Evolutionary conservation across 2,113 vertebrate genomes (phyloP), one percentile per base, ranked within the genome.

Genomic region (Charadrius vociferus): DNA sequence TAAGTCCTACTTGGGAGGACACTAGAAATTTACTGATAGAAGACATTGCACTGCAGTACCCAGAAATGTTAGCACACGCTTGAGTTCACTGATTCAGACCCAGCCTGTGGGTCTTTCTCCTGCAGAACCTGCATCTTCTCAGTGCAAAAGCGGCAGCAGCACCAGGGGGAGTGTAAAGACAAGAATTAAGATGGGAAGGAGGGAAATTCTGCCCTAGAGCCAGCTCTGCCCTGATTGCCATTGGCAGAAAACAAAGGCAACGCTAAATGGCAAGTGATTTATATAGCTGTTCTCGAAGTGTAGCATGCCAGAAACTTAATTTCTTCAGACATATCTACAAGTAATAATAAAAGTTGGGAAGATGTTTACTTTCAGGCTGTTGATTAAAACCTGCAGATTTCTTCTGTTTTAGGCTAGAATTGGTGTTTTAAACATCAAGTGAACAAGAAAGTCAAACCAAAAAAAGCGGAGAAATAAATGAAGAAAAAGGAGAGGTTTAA

Each of bases 11-110:
- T 4, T 39, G 50, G 14, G 27, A 78, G 39, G 34, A 37, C 50
- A 36, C 43, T 66, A 6, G 2, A 83, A 43, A 34, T 70, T 66
- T 61, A 7, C 15, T 62, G 22, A 10, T 24, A 30, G 20, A 71
- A 62, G 78, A 27, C 26, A 1, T 12, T 61, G 34, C 30, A 30
- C 8, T 66, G 27, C 45, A 53, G 43, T 58, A 30, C 45, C 58
- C 65, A 63, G 4, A 26, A 62, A 36, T 29, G 24, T 74, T 79
- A 30, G 32, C 13, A 6, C 27, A 24, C 0, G 0, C 43, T 47
- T 5, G 59, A 34, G 18, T 56, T 89, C 34, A 11, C 17, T 29
- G 81, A 20, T 70, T 66, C 41, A 50, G 21, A 34, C 14, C 36
- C 88, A 79, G 50, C 10, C 74, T 22, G 27, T 12, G 63, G 67